Percentiles rank a stretch among this genome's conserved stretches.
These are phyloP conservation scores for Parotia lawesii DNA, from an alignment of 2,113 vertebrate genomes.

Conservation along the genomic window DNA sequence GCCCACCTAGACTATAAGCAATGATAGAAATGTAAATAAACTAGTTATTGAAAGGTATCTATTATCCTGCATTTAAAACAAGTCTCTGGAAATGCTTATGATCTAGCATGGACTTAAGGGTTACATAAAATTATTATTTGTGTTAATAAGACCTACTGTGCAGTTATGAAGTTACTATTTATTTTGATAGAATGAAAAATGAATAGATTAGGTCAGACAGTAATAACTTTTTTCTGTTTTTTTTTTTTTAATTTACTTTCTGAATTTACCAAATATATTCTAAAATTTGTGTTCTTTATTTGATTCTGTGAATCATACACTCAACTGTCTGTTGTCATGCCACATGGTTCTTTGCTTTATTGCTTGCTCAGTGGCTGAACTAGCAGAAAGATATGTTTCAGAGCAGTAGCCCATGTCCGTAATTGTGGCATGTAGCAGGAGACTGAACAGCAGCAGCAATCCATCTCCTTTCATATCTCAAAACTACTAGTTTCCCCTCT, in stretches of 20 bases:
- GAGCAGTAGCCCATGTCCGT: not conserved
- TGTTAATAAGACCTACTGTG: not conserved
- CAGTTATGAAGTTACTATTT: not conserved
- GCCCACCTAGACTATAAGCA: not conserved
- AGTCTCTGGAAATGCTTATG: not conserved
- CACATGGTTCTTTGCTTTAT: not conserved
- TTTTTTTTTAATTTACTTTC: not conserved
- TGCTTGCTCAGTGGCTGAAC: not conserved
- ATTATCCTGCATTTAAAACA: not conserved
- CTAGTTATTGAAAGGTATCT: not conserved
- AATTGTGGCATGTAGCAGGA: not conserved
- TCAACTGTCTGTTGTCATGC: not conserved
- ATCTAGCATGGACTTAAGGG: not conserved
- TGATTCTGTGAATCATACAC: not conserved
- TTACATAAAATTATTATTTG: not conserved
- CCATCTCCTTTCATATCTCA: not conserved
- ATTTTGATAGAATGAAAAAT: not conserved
- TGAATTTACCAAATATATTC: not conserved
- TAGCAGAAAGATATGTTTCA: not conserved
- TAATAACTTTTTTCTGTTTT: not conserved
- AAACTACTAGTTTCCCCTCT: not conserved
- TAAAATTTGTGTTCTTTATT: not conserved
- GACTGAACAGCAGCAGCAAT: not conserved
- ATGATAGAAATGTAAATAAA: not conserved
- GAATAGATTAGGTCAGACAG: accelerated